phyloP scores from a whole-genome alignment of 2,797 vertebrate genomes.

The Scyliorhinus canicula region DNA sequence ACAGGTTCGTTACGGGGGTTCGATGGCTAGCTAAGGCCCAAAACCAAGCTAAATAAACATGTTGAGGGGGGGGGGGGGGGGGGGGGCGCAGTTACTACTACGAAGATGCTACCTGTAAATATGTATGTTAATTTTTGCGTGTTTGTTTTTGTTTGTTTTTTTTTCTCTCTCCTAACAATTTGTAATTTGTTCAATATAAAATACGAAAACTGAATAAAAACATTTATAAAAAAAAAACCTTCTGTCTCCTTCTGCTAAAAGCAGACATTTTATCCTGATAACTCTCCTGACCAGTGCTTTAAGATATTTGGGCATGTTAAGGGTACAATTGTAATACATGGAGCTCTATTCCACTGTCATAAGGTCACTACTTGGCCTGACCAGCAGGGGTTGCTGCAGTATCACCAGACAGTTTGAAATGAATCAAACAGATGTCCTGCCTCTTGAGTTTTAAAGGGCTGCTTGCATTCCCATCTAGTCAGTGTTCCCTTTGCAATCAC shows the following conservation, averaged over 20 bases:
- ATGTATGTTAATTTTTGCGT: no score
- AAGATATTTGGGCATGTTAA: neutral
- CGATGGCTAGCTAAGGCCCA: no score
- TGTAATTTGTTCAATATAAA: no score
- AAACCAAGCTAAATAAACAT: no score
- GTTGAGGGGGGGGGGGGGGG: no score
- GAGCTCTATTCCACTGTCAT: neutral
- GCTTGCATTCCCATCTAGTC: neutral
- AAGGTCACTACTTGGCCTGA: neutral
- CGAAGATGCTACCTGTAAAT: no score
- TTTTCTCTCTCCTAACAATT: no score
- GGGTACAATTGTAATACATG: neutral
- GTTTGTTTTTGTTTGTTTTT: no score
- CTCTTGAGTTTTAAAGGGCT: neutral
- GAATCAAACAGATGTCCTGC: neutral
- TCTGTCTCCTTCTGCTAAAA: neutral
- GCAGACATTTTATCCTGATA: neutral
- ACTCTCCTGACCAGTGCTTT: neutral
- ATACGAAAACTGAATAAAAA: no score
- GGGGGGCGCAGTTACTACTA: no score
- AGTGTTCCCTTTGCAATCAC: neutral
- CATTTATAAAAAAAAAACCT: no score
- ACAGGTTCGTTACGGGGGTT: no score
- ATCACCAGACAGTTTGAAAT: neutral
- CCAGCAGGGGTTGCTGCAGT: neutral